A percentile compares a stretch with the other conserved stretches of the same genome.
These are phyloP conservation scores for Euleptes europaea DNA, from an alignment of 2,113 vertebrate species.

Conservation along the genomic window DNA sequence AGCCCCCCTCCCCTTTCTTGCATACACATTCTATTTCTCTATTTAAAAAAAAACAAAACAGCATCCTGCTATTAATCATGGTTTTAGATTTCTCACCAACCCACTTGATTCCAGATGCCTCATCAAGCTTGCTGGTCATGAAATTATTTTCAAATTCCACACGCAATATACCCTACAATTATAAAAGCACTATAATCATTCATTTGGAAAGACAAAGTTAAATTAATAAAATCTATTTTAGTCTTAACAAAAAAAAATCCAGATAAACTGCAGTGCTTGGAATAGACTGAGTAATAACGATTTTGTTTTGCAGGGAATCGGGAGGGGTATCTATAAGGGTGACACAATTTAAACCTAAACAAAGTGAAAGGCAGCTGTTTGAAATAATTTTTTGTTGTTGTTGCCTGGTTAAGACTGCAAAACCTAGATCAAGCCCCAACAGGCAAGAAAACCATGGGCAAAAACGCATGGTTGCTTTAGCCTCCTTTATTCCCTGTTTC, in stretches of 20 bases:
- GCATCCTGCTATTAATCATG: neutral
- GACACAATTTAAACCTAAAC: constrained; percentile 19
- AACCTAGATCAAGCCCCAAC: too few relatives aligned
- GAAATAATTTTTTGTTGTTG: too few relatives aligned
- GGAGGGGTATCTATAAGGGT: neutral
- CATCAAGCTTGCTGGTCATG: constrained; percentile 14
- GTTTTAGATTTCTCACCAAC: constrained; percentile 4
- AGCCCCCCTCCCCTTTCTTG: too few relatives aligned
- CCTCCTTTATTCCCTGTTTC: too few relatives aligned
- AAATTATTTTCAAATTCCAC: constrained; percentile 42
- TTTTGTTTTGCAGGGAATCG: neutral
- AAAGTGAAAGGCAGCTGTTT: neutral
- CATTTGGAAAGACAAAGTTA: constrained; percentile 48
- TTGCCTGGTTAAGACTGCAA: too few relatives aligned
- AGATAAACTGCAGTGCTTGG: constrained; percentile 3
- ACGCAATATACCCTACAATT: constrained; percentile 43
- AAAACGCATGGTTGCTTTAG: too few relatives aligned
- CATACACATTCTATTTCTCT: neutral
- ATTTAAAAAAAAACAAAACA: neutral
- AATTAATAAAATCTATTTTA: constrained; percentile 39
- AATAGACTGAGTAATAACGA: neutral
- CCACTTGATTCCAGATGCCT: constrained; percentile 24
- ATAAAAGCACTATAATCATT: constrained; percentile 26
- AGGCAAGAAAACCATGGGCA: too few relatives aligned
- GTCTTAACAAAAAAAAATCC: constrained; percentile 37